These are phyloP conservation scores for Seira musarum DNA, from an alignment of 2,888 invertebrate genomes.

Conservation along the genomic window DNA sequence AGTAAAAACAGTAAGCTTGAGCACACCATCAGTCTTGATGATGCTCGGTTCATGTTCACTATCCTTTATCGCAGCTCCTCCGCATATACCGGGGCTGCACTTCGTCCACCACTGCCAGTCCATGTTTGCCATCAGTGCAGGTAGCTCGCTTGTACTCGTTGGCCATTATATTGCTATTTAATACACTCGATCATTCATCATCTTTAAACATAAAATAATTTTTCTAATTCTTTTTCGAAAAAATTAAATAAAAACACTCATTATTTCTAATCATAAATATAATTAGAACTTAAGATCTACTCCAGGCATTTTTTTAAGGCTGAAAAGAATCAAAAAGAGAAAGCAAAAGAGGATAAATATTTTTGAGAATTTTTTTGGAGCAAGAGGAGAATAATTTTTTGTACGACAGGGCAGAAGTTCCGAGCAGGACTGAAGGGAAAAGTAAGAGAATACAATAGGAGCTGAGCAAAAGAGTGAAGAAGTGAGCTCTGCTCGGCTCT, in stretches of 20 bases:
- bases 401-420: neutral
- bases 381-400: neutral
- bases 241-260: too few relatives aligned
- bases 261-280: too few relatives aligned
- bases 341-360: neutral
- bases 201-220: too few relatives aligned
- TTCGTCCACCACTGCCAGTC: conserved; percentile 62
- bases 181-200: too few relatives aligned
- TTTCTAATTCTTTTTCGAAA: too few relatives aligned
- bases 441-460: neutral
- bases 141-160: conserved; percentile 61
- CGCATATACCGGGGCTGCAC: conserved; percentile 61
- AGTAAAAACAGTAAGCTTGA: neutral
- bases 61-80: conserved; percentile 55
- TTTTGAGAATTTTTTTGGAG: neutral
- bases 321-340: conserved; percentile 1
- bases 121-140: conserved; percentile 66
- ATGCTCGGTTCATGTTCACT: conserved; percentile 60
- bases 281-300: too few relatives aligned
- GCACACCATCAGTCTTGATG: conserved; percentile 50
- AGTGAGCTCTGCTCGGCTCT: too few relatives aligned
- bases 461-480: too few relatives aligned
- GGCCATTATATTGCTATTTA: too few relatives aligned
- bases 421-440: neutral
- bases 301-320: conserved; percentile 1